Conservation (phyloP, 2,797 vertebrate species). For the Diglossa cyanea region DNA sequence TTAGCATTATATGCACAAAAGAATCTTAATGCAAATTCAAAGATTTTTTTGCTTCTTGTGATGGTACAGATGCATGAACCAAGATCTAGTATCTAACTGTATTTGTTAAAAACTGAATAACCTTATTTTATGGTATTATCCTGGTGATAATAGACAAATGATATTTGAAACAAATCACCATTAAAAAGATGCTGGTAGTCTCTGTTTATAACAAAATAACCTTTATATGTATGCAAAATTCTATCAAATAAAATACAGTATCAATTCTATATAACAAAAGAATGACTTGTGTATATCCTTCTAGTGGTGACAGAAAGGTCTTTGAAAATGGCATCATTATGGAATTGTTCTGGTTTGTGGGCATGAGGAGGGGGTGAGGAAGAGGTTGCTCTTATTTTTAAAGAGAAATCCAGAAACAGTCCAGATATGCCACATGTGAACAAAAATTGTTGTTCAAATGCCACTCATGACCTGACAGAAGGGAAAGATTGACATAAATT, state of each 20-base stretch:
- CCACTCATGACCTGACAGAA: conserved; percentile 17
- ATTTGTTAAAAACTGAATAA: background rate
- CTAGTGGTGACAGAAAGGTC: background rate
- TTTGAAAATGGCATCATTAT: background rate
- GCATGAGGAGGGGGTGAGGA: background rate
- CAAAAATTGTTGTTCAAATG: conserved; percentile 35
- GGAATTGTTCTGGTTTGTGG: background rate
- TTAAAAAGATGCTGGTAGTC: background rate
- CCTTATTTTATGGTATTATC: background rate
- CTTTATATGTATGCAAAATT: background rate
- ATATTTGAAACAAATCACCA: background rate
- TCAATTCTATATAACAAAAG: background rate
- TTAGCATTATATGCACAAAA: background rate
- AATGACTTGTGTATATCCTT: background rate
- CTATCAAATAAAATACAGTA: background rate
- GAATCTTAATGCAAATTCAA: background rate
- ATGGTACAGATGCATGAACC: background rate
- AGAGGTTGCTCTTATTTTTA: background rate
- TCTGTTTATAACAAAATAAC: background rate
- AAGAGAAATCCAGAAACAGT: conserved; percentile 13
- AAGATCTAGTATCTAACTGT: background rate
- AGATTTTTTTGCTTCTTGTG: background rate
- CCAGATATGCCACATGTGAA: background rate
- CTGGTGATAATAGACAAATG: background rate
- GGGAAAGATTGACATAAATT: background rate